These are phyloP conservation scores for Myotis findleyi DNA, from an alignment of 2,797 vertebrate genomes.

Conservation along the genomic window DNA sequence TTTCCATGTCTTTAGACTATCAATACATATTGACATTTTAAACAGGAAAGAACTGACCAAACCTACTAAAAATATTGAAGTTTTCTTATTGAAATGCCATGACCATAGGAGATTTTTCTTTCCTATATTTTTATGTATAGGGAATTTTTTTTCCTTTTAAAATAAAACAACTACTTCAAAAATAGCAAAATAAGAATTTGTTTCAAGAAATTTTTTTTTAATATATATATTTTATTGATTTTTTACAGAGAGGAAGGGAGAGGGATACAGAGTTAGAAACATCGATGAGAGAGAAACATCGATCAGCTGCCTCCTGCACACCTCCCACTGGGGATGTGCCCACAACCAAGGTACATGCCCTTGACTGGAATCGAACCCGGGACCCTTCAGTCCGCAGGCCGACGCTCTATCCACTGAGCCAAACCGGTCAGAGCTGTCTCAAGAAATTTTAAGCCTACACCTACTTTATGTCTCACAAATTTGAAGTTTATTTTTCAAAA, in stretches of 20 bases:
- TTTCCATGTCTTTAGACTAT: not conserved
- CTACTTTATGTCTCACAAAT: constrained; percentile 28
- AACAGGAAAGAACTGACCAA: constrained; percentile 43
- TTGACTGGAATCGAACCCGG: too few species aligned
- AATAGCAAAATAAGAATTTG: constrained; percentile 42
- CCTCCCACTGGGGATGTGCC: too few species aligned
- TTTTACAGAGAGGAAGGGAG: too few species aligned
- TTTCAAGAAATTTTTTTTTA: not conserved
- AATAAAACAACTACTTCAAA: constrained; percentile 36
- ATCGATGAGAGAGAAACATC: too few species aligned
- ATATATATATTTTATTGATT: too few species aligned
- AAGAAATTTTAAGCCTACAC: not conserved
- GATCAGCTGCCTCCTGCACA: too few species aligned
- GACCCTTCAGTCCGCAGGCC: too few species aligned
- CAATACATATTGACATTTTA: constrained; percentile 50
- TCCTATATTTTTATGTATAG: not conserved
- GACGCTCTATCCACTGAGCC: too few species aligned
- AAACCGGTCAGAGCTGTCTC: not conserved
- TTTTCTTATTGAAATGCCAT: constrained; percentile 50
- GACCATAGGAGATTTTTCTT: not conserved
- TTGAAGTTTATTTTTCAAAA: constrained; percentile 37
- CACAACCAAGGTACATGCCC: too few species aligned
- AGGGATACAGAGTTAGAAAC: too few species aligned
- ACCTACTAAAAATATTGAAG: not conserved
- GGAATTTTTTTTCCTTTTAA: constrained; percentile 31